Conservation (phyloP, 2,888 invertebrate genomes). For the Reticulitermes lucifugus region DNA sequence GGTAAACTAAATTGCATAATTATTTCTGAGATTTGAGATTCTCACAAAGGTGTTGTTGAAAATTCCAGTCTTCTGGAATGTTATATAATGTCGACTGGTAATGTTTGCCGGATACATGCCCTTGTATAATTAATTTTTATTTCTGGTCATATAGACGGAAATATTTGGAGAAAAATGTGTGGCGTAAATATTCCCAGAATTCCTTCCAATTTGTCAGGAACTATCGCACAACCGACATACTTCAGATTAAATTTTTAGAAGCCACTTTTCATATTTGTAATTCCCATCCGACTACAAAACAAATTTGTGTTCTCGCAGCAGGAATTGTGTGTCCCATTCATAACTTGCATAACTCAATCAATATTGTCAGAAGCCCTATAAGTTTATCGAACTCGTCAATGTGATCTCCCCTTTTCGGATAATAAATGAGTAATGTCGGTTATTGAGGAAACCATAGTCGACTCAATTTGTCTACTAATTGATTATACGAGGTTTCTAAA, state of each 20-base stretch:
- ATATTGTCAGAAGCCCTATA: not conserved
- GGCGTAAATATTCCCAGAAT: not conserved
- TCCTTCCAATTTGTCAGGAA: not conserved
- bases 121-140: too few relatives aligned
- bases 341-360: not conserved
- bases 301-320: not conserved
- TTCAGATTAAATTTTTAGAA: not conserved
- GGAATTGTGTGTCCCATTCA: not conserved
- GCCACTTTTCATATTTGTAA: not conserved
- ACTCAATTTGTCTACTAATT: slow-evolving; percentile 11
- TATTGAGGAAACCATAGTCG: not conserved
- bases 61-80: too few relatives aligned
- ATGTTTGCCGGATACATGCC: too few relatives aligned
- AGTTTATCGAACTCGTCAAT: not conserved
- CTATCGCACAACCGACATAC: not conserved
- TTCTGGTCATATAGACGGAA: too few relatives aligned
- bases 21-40: too few relatives aligned
- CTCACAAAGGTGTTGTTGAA: too few relatives aligned
- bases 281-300: not conserved
- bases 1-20: too few relatives aligned
- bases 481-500: not conserved
- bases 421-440: not conserved
- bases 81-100: too few relatives aligned
- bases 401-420: not conserved
- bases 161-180: too few relatives aligned